These are phyloP conservation scores for Archaeoteleia sp. DNA, from an alignment of 2,888 invertebrate genomes.

Conservation along the genomic window DNA sequence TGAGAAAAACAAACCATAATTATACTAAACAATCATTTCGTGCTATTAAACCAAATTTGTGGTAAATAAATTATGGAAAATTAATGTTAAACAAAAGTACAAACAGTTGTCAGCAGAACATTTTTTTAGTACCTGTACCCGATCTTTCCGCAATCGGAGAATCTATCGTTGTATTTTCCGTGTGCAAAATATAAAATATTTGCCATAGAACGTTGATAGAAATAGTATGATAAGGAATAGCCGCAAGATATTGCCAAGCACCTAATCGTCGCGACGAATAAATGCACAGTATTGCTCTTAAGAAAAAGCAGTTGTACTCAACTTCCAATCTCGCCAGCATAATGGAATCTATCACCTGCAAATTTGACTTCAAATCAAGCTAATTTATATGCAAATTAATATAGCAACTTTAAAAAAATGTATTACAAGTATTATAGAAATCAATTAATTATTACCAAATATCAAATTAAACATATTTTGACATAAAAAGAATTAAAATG, in stretches of 20 bases:
- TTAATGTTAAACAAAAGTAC: not conserved
- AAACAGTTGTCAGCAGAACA: not conserved
- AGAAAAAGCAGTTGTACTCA: slow-evolving; percentile 85
- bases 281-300: slow-evolving; percentile 82
- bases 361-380: slow-evolving; percentile 6
- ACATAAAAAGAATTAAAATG: too few relatives aligned
- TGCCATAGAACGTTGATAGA: slow-evolving; percentile 80
- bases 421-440: slow-evolving; percentile 5
- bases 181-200: slow-evolving; percentile 80
- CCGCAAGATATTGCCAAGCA: slow-evolving; percentile 88
- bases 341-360: slow-evolving; percentile 73
- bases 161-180: slow-evolving; percentile 75
- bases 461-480: too few relatives aligned
- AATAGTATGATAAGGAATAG: slow-evolving; percentile 81
- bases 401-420: slow-evolving; percentile 10
- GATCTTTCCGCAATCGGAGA: slow-evolving; percentile 48
- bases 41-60: too few relatives aligned
- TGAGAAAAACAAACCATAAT: slow-evolving; percentile 23
- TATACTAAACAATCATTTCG: too few relatives aligned
- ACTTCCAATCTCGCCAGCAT: slow-evolving; percentile 79
- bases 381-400: not conserved
- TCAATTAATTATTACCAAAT: too few relatives aligned
- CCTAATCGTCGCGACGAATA: slow-evolving; percentile 84
- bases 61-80: too few relatives aligned
- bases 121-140: slow-evolving; percentile 24